These are phyloP conservation scores for Catocala nupta DNA, from an alignment of 2,888 invertebrate species.

Conservation along the genomic window DNA sequence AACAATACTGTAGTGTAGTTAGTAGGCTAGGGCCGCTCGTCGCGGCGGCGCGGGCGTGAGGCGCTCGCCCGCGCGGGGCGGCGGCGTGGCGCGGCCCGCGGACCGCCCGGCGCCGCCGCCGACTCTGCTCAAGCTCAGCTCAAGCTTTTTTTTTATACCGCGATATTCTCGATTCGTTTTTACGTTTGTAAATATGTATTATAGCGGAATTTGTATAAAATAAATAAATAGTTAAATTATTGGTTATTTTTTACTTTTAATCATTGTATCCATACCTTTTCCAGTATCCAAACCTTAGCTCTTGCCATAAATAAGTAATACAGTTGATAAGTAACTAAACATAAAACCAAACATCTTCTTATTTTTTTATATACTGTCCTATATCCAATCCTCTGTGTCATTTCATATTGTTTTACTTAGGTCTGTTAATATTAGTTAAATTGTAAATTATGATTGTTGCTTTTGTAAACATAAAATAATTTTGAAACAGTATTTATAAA, in stretches of 20 bases:
- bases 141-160: constrained; percentile 80
- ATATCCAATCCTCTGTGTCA: too few relatives aligned
- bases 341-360: too few relatives aligned
- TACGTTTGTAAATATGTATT: constrained; percentile 87
- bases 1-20: constrained; percentile 67
- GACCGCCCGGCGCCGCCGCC: constrained; percentile 63
- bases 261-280: constrained; percentile 6
- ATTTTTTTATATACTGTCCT: too few relatives aligned
- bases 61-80: constrained; percentile 21
- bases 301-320: too few relatives aligned
- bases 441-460: too few relatives aligned
- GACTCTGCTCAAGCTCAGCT: constrained; percentile 80
- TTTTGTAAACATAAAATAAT: too few relatives aligned
- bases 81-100: constrained; percentile 29
- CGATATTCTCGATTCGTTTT: constrained; percentile 82
- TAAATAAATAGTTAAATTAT: constrained; percentile 80
- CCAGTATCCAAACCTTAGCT: too few relatives aligned
- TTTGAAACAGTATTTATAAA: too few relatives aligned
- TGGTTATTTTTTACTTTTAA: constrained; percentile 56
- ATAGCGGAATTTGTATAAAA: constrained; percentile 86
- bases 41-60: constrained; percentile 26
- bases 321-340: too few relatives aligned
- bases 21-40: constrained; percentile 54
- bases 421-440: too few relatives aligned
- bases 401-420: too few relatives aligned